phyloP scores from a whole-genome alignment of 2,888 invertebrate genomes.

The Ceraclea dissimilis region DNA sequence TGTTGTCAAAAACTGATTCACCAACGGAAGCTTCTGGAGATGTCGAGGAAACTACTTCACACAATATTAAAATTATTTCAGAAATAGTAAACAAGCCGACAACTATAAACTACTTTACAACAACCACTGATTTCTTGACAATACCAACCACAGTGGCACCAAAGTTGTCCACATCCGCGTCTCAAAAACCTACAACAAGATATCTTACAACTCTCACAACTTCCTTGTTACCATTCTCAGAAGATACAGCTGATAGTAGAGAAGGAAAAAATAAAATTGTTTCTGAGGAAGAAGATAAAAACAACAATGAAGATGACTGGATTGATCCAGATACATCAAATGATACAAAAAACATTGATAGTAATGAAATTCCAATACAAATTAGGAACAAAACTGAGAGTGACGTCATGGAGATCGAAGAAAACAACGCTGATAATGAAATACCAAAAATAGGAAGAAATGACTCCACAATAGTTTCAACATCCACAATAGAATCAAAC shows the following conservation, averaged over 20 bases:
- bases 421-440: slow-evolving; percentile 6
- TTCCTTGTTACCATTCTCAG: slow-evolving; percentile 7
- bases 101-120: slow-evolving; percentile 19
- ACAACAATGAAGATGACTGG: slow-evolving; percentile 15
- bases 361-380: slow-evolving; percentile 17
- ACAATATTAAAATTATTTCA: slow-evolving; percentile 6
- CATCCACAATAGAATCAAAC: slow-evolving; percentile 11
- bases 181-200: not conserved
- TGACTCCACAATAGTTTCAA: slow-evolving; percentile 2
- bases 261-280: slow-evolving; percentile 21
- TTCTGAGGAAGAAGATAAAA: slow-evolving; percentile 15
- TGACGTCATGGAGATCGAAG: slow-evolving; percentile 18
- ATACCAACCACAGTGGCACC: slow-evolving; percentile 5
- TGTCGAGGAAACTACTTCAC: slow-evolving; percentile 9
- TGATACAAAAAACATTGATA: slow-evolving; percentile 20
- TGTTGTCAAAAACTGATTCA: slow-evolving; percentile 24
- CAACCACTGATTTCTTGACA: slow-evolving; percentile 9
- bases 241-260: slow-evolving; percentile 15
- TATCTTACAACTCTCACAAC: not conserved
- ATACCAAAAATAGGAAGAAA: slow-evolving; percentile 1
- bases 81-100: slow-evolving; percentile 18
- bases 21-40: slow-evolving; percentile 24
- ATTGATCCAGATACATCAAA: slow-evolving; percentile 18
- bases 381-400: slow-evolving; percentile 9
- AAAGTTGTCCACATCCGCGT: not conserved